A percentile compares a stretch with the other conserved stretches of the same genome.
Evolutionary conservation across 1,140 invertebrate species (phyloP).

Genomic region (Chironomus striatipennis): DNA sequence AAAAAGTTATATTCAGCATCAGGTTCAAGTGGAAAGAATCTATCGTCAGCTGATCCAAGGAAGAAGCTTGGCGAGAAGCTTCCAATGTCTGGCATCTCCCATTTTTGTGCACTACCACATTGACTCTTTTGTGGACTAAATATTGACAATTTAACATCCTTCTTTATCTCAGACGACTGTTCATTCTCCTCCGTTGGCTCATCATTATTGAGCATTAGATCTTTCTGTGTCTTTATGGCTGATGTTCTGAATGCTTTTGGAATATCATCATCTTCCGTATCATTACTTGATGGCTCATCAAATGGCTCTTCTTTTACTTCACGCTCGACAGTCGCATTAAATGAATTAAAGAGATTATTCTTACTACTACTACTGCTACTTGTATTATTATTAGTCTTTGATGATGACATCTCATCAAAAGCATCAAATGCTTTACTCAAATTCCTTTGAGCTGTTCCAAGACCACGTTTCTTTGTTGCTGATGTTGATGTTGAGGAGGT

Average conservation of each 20-base stretch:
- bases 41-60: background rate
- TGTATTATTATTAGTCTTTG: background rate
- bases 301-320: background rate
- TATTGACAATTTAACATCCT: constrained; percentile 1
- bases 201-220: background rate
- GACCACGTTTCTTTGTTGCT: background rate
- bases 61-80: constrained; percentile 9
- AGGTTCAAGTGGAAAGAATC: constrained; percentile 14
- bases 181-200: background rate
- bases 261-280: background rate
- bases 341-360: constrained; percentile 9
- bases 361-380: background rate
- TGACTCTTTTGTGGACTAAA: constrained; percentile 19
- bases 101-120: constrained; percentile 3
- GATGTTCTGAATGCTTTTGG: background rate
- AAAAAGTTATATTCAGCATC: constrained; percentile 13
- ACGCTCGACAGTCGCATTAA: background rate
- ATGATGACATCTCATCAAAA: background rate
- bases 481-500: background rate
- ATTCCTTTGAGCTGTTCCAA: background rate
- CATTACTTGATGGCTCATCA: background rate
- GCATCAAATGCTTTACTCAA: constrained; percentile 1
- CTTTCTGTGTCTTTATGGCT: background rate
- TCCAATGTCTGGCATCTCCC: background rate
- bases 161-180: background rate